These are phyloP conservation scores for Melolontha melolontha DNA, from an alignment of 2,888 invertebrate genomes.

Conservation along the genomic window DNA sequence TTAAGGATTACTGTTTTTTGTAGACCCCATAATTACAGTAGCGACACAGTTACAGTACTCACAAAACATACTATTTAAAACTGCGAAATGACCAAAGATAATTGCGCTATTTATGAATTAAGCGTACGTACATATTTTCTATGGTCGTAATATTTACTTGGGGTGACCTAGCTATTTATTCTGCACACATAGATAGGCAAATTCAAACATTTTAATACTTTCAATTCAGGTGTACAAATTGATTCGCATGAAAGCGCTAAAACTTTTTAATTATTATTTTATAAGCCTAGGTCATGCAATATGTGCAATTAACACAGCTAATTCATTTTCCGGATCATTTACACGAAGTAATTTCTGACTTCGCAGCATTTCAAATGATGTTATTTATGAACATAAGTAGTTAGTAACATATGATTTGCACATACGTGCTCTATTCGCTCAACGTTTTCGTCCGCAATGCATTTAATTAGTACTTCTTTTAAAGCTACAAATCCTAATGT, in stretches of 20 bases:
- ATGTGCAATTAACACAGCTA: conserved; percentile 1
- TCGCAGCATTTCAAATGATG: background rate
- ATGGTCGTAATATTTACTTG: no score
- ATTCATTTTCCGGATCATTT: conserved; percentile 34
- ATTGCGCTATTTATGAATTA: no score
- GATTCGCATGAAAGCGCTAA: conserved; percentile 7
- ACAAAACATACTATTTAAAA: no score
- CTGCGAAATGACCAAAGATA: no score
- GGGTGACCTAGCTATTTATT: no score
- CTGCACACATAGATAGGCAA: no score
- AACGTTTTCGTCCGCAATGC: background rate
- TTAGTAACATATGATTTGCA: background rate
- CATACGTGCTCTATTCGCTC: background rate
- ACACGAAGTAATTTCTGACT: background rate
- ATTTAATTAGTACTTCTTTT: conserved; percentile 5
- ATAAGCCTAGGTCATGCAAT: conserved; percentile 6
- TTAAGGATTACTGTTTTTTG: no score
- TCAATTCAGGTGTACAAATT: background rate
- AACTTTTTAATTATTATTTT: conserved; percentile 7
- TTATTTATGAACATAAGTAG: background rate
- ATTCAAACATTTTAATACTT: background rate
- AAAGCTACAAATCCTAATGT: no score
- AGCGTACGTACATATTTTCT: no score
- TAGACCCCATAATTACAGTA: no score
- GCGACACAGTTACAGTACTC: no score